Evolutionary conservation across 2,888 invertebrate species (phyloP), one percentile per base, ranked within the genome.

Genomic region (Eilema caniola): DNA sequence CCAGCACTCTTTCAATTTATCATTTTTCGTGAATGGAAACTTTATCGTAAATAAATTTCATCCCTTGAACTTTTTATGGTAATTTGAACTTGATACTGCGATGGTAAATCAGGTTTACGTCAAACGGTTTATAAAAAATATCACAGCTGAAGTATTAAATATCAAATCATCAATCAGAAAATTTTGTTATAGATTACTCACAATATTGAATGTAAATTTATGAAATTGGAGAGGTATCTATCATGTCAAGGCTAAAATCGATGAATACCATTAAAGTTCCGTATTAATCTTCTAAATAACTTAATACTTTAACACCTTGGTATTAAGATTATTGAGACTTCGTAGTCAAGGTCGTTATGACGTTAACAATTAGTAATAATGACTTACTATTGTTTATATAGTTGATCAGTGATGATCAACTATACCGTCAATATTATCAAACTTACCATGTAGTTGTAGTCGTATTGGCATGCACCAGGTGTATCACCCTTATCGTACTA

Each of bases 401-500:
- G n/a, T n/a, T n/a, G n/a, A n/a, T n/a, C n/a, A n/a, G n/a, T n/a
- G n/a, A n/a, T 41, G 33, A 25, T 12, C 25, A 7, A 41, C 10
- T 66, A 24, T 59, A 25, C 7, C 20, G 25, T 3, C 8, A 59
- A 59, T 25, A 5, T 41, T 37, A 37, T 41, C 3, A 59, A 66
- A 37, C 33, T 24, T 8, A 2, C 14, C 20, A 0, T 23, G 8
- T 0, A 37, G 11, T 24, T 4, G 66, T 41, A 69, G 67, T 75
- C 62, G 61, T 53, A 62, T 67, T 69, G 60, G 67, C 62, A 33
- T 69, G 41, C 41, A 66, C 75, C 81, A 81, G 82, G 86, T 86
- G 86, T 83, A 74, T 74, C 75, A 67, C 61, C 73, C 70, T 70
- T 81, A 81, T 81, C 71, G 69, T 78, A 67, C 65, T 70, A 72